Evolutionary conservation across 2,888 invertebrate species (phyloP), one percentile per base, ranked within the genome.

Genomic region (Cactoblastis cactorum): DNA sequence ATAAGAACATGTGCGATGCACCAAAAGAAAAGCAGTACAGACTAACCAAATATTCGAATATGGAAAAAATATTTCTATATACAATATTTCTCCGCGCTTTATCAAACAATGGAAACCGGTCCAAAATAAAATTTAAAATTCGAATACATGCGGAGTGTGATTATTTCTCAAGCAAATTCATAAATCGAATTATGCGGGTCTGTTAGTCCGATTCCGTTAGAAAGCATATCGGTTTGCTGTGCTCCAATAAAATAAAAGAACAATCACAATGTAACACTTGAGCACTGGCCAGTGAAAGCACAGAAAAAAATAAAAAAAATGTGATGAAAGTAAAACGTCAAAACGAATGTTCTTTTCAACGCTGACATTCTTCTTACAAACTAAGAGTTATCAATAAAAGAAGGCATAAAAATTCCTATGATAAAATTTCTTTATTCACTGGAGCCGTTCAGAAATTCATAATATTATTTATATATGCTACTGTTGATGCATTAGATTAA

Each of bases 191-290:
- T 46, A 38, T 32, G 50, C 34, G 17, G 50, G 28, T 32, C 28
- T 39, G 24, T 1, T 17, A 14, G n/a, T 18, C 14, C 15, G 39
- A 39, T 62, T 62, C 62, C 59, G 67, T 74, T 80, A 83, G 83
- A 85, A 85, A 83, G 83, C 80, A 82, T 77, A 77, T 72, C 70
- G 68, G 61, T 79, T 74, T 71, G 81, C 68, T 70, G 68, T 80
- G 83, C 83, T 80, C 79, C 72, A 83, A 74, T 83, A 80, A 83
- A 80, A 82, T 68, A 67, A 68, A 41, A 70, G 61, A 64, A 59
- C 58, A 62, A 69, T 62, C 65, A 57, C 57, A 61, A 69, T 71
- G 75, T 77, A 72, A 74, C 60, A 67, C 69, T 67, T 61, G 59
- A 67, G 56, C 62, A 61, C 61, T 58, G 55, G 55, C 43, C 57